Evolutionary conservation across 1,140 invertebrate genomes (phyloP), one percentile per base, ranked within the genome.

Genomic region (Nomia melanderi): DNA sequence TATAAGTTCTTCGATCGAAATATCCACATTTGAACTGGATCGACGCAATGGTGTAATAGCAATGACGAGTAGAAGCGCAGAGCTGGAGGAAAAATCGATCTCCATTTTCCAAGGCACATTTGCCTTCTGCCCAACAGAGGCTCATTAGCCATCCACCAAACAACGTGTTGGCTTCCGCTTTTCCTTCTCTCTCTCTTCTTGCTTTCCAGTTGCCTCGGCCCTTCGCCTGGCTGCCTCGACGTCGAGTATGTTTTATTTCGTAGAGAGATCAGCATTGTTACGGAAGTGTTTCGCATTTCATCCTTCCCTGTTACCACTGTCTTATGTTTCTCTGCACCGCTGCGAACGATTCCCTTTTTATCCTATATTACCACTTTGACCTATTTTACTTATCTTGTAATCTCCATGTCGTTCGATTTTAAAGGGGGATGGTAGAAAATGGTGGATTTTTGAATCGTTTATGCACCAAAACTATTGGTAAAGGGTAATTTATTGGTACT

Each of bases 211-310:
- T 17, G 14, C 14, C 41, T 2, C 41, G 41, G 12, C 14, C 54
- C 67, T 59, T 9, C 23, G 29, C 50, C 31, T 57, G 23, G 12
- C 66, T n/a, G 27, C 36, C 59, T 50, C 66, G 56, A 25, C 9
- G 74, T 77, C 79, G 59, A 82, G 65, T 62, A 76, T 78, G 73
- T 82, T 89, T 87, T 89, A 90, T 87, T 87, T 79, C 72, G 50
- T 79, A 86, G 83, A 78, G 85, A 86, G 85, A 87, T 87, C 88
- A 86, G 78, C 86, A 88, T 89, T 88, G 83, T 89, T 88, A 84
- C 81, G 79, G 76, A 88, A 89, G 87, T 88, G 82, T 81, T 87
- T 84, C 80, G 83, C 81, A 79, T 86, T 70, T 79, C 72, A 73
- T 78, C 50, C 14, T 70, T 62, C 54, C 31, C 50, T 31, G 50